Evolutionary conservation across 2,888 invertebrate species (phyloP).

Genomic region (Orthosia incerta): DNA sequence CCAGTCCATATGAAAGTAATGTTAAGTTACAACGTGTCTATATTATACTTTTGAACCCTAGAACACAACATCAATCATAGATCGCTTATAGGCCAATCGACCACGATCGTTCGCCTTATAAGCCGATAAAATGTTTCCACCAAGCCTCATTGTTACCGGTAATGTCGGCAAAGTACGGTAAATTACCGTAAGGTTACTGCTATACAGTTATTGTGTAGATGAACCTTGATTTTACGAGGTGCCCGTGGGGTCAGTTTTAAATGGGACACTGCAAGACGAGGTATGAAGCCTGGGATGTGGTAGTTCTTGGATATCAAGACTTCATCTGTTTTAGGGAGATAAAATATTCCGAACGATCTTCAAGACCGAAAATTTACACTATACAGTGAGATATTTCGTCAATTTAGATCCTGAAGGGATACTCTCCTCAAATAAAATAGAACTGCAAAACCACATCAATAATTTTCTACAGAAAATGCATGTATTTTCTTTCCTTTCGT

Average conservation of each 20-base stretch:
- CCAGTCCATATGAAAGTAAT: conserved; percentile 13
- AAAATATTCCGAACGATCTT: rapidly evolving
- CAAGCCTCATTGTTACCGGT: conserved; percentile 66
- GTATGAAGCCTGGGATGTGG: conserved; percentile 53
- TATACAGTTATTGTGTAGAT: conserved; percentile 74
- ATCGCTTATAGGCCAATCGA: conserved; percentile 58
- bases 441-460: no score
- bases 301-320: conserved; percentile 3
- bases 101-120: conserved; percentile 61
- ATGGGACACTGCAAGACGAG: conserved; percentile 59
- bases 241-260: conserved; percentile 73
- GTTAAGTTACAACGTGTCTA: conserved; percentile 25
- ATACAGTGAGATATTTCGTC: background rate
- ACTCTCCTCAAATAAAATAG: background rate
- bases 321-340: background rate
- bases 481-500: no score
- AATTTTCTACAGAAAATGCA: no score
- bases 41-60: conserved; percentile 35
- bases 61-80: conserved; percentile 46
- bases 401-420: background rate
- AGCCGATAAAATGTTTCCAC: conserved; percentile 64
- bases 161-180: conserved; percentile 76
- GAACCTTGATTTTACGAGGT: conserved; percentile 73
- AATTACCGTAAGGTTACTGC: conserved; percentile 74
- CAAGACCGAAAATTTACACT: background rate